A percentile compares a stretch with the other conserved stretches of the same genome.
phyloP scores from a whole-genome alignment of 1,140 invertebrate genomes.

The Glossosoma conforme region DNA sequence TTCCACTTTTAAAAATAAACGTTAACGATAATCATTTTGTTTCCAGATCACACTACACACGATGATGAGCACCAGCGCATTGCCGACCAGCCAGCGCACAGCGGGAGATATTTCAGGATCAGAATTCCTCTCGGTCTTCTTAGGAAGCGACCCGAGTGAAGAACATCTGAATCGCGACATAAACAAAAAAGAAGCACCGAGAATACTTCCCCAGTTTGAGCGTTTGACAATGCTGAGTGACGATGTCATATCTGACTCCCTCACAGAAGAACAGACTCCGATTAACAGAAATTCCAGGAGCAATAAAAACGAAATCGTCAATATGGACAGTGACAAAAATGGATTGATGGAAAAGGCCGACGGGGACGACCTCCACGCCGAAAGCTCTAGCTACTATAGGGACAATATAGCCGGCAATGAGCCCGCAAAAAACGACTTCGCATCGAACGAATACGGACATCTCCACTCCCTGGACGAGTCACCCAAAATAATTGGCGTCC shows the following conservation, averaged over 20 bases:
- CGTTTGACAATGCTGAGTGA: conserved; percentile 13
- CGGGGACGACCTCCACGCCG: conserved; percentile 19
- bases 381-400: conserved; percentile 26
- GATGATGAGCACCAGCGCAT: conserved; percentile 11
- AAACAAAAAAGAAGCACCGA: conserved; percentile 29
- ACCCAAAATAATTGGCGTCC: conserved; percentile 45
- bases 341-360: conserved; percentile 9
- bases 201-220: conserved; percentile 12
- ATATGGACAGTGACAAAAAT: neutral
- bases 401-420: conserved; percentile 22
- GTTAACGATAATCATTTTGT: conserved; percentile 14
- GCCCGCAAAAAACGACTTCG: conserved; percentile 19
- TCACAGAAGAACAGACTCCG: conserved; percentile 9
- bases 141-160: conserved; percentile 21
- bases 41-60: conserved; percentile 24
- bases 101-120: conserved; percentile 24
- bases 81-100: conserved; percentile 12
- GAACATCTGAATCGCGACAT: conserved; percentile 19
- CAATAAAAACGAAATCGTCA: conserved; percentile 13
- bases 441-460: conserved; percentile 11
- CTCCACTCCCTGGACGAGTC: conserved; percentile 31
- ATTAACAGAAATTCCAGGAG: conserved; percentile 27
- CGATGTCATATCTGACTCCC: conserved; percentile 14
- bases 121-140: conserved; percentile 21
- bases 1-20: too few species aligned